Base-by-base conservation (phyloP, 2,888 invertebrate genomes). In the Peribatodes rhomboidaria region DNA sequence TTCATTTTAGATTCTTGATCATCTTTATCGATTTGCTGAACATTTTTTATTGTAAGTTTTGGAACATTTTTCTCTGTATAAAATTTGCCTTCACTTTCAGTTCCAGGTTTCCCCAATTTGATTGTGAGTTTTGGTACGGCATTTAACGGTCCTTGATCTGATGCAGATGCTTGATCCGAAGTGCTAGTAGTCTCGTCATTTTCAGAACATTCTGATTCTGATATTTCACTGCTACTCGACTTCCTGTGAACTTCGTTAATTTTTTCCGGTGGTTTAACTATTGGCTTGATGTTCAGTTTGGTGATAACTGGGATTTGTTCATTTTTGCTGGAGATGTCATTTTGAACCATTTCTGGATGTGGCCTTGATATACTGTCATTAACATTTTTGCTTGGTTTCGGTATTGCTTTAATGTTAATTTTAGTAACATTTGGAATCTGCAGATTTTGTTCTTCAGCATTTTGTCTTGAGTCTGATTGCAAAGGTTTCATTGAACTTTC, bases 181-280 rank as follows among this genome's bases (percentile, higher is more conserved):
- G 89, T 88, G 72, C 90, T 94, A 71, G 88, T 89, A 75, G 78
- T 94, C 83, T 87, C 93, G 86, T 93, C 95, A 93, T 92, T 94
- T 82, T 94, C 93, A 62, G 94, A 93, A 76, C 89, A 94, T 80
- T 93, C 94, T 8, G 90, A 93, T 84, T 92, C 94, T 52, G 93
- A 92, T 79, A 92, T 90, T 84, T 93, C 94, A 87, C 93, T 94
- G 74, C 90, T 93, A 72, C 92, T 91, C 22, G 92, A 93, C 76
- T 92, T 93, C 73, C 93, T 87, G 72, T 92, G 91, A 57, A 85
- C 75, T 68, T 91, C 92, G 84, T 91, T 89, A 35, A 92, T 85
- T 75, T 89, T 90, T 70, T 92, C 92, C 65, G 90, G 90, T 67
- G 89, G 89, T 77, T 86, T 91, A 37, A 76, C 83, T 73, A 94